Percentiles rank a stretch among this genome's conserved stretches.
These are phyloP conservation scores for Nipponia nippon DNA, from an alignment of 2,113 vertebrate genomes.

Conservation along the genomic window DNA sequence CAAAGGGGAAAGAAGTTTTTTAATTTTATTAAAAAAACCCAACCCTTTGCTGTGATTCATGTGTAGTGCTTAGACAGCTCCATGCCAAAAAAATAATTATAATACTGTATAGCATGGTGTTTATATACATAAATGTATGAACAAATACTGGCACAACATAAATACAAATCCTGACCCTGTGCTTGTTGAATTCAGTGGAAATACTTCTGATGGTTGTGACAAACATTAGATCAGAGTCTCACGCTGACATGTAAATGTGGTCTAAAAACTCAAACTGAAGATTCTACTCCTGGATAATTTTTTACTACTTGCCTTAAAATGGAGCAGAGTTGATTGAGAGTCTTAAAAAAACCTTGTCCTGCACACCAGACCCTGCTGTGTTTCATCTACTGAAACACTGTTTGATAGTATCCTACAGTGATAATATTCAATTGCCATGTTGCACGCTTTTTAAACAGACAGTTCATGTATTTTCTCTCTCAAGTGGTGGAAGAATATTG, in stretches of 20 bases:
- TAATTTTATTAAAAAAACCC: neutral
- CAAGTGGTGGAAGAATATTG: neutral
- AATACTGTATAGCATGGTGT: neutral
- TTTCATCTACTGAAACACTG: neutral
- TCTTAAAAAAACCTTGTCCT: neutral
- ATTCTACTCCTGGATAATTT: neutral
- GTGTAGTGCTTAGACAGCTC: neutral
- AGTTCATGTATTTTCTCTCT: neutral
- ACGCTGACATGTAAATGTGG: neutral
- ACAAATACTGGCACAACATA: neutral
- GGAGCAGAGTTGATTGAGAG: neutral
- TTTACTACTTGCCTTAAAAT: neutral
- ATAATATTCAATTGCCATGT: neutral
- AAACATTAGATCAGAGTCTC: neutral
- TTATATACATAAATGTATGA: neutral
- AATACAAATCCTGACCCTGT: neutral
- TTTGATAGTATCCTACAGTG: neutral
- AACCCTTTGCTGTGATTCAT: neutral
- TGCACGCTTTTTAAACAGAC: neutral
- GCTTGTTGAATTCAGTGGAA: neutral
- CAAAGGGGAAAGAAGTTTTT: neutral
- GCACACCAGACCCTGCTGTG: neutral
- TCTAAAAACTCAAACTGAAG: neutral
- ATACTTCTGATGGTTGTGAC: neutral
- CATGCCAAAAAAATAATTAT: neutral